These are phyloP conservation scores for Neostethus bicornis DNA, from an alignment of 2,797 vertebrate genomes.

Conservation along the genomic window DNA sequence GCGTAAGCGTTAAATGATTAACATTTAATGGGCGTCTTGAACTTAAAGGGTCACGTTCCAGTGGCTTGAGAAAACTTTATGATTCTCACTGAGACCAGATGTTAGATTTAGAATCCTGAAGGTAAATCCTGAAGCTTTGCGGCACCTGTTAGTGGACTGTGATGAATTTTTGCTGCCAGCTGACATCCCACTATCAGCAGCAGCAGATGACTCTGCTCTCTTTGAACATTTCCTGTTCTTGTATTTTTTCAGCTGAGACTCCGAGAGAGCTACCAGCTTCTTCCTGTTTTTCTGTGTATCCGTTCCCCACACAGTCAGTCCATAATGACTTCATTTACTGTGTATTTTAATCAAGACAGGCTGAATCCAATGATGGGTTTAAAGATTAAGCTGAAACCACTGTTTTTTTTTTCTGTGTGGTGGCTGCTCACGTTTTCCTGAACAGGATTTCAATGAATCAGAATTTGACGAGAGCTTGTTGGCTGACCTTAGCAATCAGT, in stretches of 20 bases:
- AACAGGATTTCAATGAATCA: slow-evolving; percentile 17
- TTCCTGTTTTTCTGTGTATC: background rate
- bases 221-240: slow-evolving; percentile 21
- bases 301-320: background rate
- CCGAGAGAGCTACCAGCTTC: background rate
- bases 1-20: too few relatives aligned
- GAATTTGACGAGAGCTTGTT: slow-evolving; percentile 7
- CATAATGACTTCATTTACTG: background rate
- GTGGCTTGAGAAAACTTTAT: too few relatives aligned
- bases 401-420: background rate
- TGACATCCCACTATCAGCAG: slow-evolving; percentile 33
- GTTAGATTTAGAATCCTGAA: too few relatives aligned
- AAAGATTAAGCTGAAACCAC: background rate
- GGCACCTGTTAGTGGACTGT: slow-evolving; percentile 21
- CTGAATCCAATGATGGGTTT: background rate
- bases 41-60: too few relatives aligned
- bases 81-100: too few relatives aligned
- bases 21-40: too few relatives aligned
- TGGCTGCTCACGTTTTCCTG: background rate
- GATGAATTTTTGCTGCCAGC: slow-evolving; percentile 35
- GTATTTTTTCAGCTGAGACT: background rate
- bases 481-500: slow-evolving; percentile 42
- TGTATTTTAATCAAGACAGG: slow-evolving; percentile 1
- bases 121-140: slow-evolving; percentile 39
- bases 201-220: slow-evolving; percentile 5